Evolutionary conservation across 2,888 invertebrate genomes (phyloP), one percentile per base, ranked within the genome.

Genomic region (Agrypnus murinus): DNA sequence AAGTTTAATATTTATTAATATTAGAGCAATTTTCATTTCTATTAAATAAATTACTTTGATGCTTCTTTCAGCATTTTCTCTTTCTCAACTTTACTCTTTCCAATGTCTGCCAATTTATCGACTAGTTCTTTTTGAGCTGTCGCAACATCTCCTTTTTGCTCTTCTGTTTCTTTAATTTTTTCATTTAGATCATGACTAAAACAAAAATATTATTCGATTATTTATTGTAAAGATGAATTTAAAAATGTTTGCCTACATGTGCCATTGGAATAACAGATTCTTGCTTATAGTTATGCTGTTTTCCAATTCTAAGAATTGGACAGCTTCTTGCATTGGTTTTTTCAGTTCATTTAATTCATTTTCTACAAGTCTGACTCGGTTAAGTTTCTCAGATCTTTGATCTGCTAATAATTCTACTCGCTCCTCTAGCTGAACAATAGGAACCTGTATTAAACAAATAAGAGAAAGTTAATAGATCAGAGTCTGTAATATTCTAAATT

Each of bases 311-410:
- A 99, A 87, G 80, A 91, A 92, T 53, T 92, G 90, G 0, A 95
- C 89, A 0, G 95, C 95, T 66, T 93, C 92, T 69, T 92, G 89
- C 89, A 93, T 95, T 0, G 95, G 94, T 70, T 89, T 91, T 79
- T 93, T 91, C 58, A 97, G 85, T 77, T 92, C 92, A 68, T 91
- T 90, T 84, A 95, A 92, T 82, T 96, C 96, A 63, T 91, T 91
- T 80, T 95, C 92, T 6, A 96, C 92, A 31, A 95, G 85, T 78
- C 95, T 93, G 4, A 97, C 92, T 71, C 96, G 89, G 83, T 96
- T 95, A 62, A 96, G 85, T 86, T 95, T 96, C 81, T 95, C 95
- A 12, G 91, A 90, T 14, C 95, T 88, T 78, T 90, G 88, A 67
- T 94, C 94, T 2, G 91, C 90, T 60, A 94, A 85, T 34, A 90